Percentiles rank a stretch among this genome's conserved stretches.
Evolutionary conservation across 2,888 invertebrate genomes (phyloP).

Genomic region (Eledona agricola): DNA sequence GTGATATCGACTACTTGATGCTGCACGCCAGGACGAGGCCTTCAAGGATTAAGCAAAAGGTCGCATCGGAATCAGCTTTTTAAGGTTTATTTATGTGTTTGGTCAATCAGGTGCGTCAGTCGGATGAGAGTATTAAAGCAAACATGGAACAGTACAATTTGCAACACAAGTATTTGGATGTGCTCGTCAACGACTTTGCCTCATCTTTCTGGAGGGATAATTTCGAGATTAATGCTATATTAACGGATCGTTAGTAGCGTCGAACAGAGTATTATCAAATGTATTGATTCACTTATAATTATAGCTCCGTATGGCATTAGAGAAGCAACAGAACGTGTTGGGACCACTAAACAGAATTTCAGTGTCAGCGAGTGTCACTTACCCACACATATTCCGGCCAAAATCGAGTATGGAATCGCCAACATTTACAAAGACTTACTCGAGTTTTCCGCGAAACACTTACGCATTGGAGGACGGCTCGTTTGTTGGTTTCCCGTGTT

Average conservation of each 20-base stretch:
- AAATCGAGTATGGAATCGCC: slow-evolving; percentile 84
- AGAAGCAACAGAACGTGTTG: slow-evolving; percentile 90
- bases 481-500: slow-evolving; percentile 97
- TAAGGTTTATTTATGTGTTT: slow-evolving; percentile 52
- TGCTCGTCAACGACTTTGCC: slow-evolving; percentile 92
- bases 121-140: slow-evolving; percentile 88
- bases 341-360: slow-evolving; percentile 70
- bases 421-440: slow-evolving; percentile 87
- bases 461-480: slow-evolving; percentile 79
- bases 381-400: slow-evolving; percentile 80
- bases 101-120: too few relatives aligned
- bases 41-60: slow-evolving; percentile 80
- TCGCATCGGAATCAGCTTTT: slow-evolving; percentile 52
- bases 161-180: slow-evolving; percentile 80
- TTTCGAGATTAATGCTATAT: slow-evolving; percentile 86
- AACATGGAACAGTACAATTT: slow-evolving; percentile 92
- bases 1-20: slow-evolving; percentile 95
- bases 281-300: too few relatives aligned
- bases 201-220: slow-evolving; percentile 78
- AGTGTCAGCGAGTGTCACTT: slow-evolving; percentile 72
- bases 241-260: slow-evolving; percentile 90
- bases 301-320: slow-evolving; percentile 97
- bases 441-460: slow-evolving; percentile 79
- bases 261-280: neutral
- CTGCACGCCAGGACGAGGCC: slow-evolving; percentile 87